Conservation (phyloP, 2,113 vertebrate genomes). For the Ranitomeya imitator region DNA sequence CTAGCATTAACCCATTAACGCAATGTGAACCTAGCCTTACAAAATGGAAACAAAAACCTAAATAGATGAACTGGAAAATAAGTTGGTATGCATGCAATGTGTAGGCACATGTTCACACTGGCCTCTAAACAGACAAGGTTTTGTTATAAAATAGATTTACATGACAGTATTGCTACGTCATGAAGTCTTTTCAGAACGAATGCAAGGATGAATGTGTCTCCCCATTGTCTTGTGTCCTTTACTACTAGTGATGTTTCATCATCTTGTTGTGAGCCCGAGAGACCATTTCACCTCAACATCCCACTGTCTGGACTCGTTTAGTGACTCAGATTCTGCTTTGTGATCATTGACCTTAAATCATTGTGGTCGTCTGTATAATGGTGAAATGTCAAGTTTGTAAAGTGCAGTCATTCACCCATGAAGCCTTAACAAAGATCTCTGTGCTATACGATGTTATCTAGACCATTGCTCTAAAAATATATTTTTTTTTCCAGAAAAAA, state of each 20-base stretch:
- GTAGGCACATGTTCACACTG: no score
- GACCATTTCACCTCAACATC: neutral
- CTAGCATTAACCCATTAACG: no score
- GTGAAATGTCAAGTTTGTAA: slow-evolving; percentile 16
- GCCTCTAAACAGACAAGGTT: no score
- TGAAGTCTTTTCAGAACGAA: no score
- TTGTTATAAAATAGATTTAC: no score
- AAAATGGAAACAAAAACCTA: no score
- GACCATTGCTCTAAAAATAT: neutral
- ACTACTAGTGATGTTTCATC: neutral
- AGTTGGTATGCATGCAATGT: no score
- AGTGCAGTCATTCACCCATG: neutral
- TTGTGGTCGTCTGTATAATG: neutral
- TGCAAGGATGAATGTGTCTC: neutral
- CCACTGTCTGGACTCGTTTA: neutral
- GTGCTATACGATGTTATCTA: neutral
- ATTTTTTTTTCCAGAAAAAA: no score
- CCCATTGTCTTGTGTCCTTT: neutral
- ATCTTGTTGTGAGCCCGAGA: no score
- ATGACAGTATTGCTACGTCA: no score
- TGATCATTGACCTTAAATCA: neutral
- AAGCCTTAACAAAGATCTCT: neutral
- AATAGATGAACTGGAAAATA: no score
- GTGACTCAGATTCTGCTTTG: slow-evolving; percentile 18
- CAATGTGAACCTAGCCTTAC: no score